Conservation (phyloP, 2,113 vertebrate species). For the Anarhynchus alexandrinus region DNA sequence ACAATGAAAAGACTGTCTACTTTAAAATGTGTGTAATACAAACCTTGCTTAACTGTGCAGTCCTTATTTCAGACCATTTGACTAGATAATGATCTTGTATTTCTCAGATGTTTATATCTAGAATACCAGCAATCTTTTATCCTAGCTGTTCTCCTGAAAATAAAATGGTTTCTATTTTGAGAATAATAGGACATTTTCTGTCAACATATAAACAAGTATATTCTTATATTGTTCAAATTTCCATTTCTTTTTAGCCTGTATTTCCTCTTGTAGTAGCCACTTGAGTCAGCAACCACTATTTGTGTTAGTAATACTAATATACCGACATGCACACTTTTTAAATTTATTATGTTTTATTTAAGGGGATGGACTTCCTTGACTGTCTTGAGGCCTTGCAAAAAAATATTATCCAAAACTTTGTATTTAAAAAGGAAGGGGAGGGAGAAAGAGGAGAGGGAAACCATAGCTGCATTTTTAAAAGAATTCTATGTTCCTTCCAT, state of each 20-base stretch:
- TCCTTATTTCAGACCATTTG: background rate
- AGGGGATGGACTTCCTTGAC: background rate
- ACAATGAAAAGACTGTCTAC: background rate
- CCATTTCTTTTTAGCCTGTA: background rate
- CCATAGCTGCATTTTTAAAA: background rate
- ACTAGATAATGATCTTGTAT: background rate
- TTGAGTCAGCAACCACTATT: background rate
- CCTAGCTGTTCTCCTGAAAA: background rate
- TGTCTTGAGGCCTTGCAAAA: background rate
- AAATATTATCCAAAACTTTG: background rate
- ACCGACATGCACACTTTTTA: fast-evolving
- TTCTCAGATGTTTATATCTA: background rate
- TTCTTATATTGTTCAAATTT: background rate
- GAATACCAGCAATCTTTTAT: background rate
- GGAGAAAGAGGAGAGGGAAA: background rate
- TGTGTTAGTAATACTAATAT: background rate
- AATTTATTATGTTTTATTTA: background rate
- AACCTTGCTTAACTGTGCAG: background rate
- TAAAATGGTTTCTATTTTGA: background rate
- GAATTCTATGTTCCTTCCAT: constrained; percentile 22
- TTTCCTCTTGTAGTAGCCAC: background rate
- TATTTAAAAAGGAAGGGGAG: background rate
- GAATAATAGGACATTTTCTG: background rate
- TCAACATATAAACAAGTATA: background rate
- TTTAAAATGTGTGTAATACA: background rate